A percentile compares a stretch with the other conserved stretches of the same genome.
Evolutionary conservation across 2,113 vertebrate genomes (phyloP).

Genomic region (Scalopus aquaticus): DNA sequence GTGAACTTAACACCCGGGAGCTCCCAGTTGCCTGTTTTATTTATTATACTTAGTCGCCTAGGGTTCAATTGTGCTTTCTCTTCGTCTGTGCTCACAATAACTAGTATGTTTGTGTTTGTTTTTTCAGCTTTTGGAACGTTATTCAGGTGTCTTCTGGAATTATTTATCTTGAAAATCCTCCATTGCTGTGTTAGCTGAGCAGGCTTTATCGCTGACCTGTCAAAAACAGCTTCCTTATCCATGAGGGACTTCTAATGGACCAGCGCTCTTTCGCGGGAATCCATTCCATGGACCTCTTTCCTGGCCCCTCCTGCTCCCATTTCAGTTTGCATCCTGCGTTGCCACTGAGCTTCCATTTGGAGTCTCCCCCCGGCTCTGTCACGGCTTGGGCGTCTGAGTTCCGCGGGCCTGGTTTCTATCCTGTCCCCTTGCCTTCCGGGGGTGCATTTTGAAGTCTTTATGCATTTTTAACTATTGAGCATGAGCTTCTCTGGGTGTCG

Average conservation of each 20-base stretch:
- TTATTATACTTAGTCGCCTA: neutral
- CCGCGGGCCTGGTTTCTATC: neutral
- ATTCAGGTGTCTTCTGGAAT: neutral
- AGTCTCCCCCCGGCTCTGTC: neutral
- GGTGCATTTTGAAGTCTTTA: neutral
- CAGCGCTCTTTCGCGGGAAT: neutral
- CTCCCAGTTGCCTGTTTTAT: neutral
- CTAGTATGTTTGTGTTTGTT: no score
- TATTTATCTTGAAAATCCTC: neutral
- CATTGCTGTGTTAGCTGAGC: neutral
- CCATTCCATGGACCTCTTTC: neutral
- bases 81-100: no score
- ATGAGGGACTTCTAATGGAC: neutral
- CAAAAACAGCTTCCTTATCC: neutral
- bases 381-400: neutral
- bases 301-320: neutral
- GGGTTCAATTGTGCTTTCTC: neutral
- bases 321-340: neutral
- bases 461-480: neutral
- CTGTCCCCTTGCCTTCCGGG: neutral
- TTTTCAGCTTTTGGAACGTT: neutral
- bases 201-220: neutral
- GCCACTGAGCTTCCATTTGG: neutral
- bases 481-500: neutral
- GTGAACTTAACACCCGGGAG: neutral